phyloP scores from a whole-genome alignment of 2,113 vertebrate genomes.

The Tyrannus savana region DNA sequence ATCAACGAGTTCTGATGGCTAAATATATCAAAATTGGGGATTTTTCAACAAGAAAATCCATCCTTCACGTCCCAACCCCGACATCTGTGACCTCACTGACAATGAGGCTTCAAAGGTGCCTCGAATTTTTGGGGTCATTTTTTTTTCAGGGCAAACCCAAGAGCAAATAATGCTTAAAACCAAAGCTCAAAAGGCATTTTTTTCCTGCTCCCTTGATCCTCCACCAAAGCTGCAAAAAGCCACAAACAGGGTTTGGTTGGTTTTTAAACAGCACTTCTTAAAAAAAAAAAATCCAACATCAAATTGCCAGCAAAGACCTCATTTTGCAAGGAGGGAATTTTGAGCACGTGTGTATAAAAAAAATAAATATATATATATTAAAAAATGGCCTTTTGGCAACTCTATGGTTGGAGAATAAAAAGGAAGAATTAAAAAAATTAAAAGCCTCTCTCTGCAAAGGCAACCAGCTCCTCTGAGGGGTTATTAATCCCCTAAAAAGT shows the following conservation, averaged over 20 bases:
- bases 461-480: constrained; percentile 47
- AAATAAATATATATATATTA: not conserved
- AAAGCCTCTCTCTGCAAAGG: constrained; percentile 1
- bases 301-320: not conserved
- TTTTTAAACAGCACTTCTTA: not conserved
- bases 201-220: not conserved
- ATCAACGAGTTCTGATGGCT: not conserved
- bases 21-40: too few relatives aligned
- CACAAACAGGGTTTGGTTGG: not conserved
- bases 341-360: not conserved
- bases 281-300: not conserved
- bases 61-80: not conserved
- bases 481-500: not conserved
- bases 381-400: constrained; percentile 5
- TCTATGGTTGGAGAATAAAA: not conserved
- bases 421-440: not conserved
- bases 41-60: not conserved
- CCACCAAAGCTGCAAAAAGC: not conserved
- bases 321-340: not conserved
- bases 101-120: not conserved
- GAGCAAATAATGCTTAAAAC: not conserved
- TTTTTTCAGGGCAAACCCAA: not conserved
- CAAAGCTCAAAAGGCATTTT: not conserved
- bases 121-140: not conserved
- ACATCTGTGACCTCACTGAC: fast-evolving